Conservation (phyloP, 2,797 vertebrate genomes). For the Sciurus vulgaris region DNA sequence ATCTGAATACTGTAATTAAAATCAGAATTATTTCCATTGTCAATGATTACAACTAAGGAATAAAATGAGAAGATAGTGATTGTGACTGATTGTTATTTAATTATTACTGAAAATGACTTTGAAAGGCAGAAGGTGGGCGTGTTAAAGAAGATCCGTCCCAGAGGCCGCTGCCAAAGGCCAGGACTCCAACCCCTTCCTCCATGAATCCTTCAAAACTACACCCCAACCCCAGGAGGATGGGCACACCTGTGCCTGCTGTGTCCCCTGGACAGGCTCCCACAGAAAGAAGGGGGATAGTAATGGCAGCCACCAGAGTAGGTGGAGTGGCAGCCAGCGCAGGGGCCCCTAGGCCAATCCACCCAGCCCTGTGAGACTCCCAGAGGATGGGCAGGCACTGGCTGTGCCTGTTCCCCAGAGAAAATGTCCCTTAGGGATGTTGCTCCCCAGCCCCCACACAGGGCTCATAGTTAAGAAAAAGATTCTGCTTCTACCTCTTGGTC, state of each 20-base stretch:
- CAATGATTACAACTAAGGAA: not conserved
- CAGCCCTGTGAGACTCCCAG: not conserved
- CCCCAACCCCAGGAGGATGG: not conserved
- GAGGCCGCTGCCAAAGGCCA: not conserved
- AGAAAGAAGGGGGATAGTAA: not conserved
- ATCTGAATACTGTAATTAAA: not conserved
- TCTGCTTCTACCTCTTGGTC: not conserved
- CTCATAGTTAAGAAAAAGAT: not conserved
- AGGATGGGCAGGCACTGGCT: no score
- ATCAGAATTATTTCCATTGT: not conserved
- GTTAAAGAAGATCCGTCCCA: not conserved
- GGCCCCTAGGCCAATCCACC: not conserved
- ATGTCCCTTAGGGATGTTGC: not conserved
- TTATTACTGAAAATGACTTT: not conserved
- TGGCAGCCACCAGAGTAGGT: rapidly evolving
- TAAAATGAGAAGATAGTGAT: not conserved
- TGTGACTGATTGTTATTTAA: not conserved
- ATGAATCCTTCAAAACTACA: not conserved
- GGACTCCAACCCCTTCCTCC: not conserved
- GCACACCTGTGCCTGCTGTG: not conserved
- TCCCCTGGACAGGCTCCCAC: no score
- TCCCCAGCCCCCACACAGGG: rapidly evolving
- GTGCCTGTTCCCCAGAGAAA: not conserved
- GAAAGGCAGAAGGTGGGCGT: not conserved
- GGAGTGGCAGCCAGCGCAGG: not conserved